phyloP scores from a whole-genome alignment of 1,140 invertebrate genomes.

The Daktulosphaira vitifoliae region DNA sequence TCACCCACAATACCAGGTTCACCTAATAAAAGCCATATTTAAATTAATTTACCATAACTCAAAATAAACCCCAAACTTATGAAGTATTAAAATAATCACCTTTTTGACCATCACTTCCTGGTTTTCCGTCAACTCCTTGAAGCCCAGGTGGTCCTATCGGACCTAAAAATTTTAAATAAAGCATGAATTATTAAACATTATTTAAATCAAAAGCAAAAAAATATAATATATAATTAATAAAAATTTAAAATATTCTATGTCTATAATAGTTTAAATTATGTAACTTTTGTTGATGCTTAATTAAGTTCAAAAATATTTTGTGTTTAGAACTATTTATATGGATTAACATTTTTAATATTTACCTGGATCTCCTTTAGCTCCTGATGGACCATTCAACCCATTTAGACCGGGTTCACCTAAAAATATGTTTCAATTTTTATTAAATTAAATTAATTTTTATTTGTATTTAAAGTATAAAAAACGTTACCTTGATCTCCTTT shows the following conservation, averaged over 20 bases:
- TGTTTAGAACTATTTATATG: too few relatives aligned
- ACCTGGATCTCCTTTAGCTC: constrained; percentile 55
- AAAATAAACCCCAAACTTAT: too few relatives aligned
- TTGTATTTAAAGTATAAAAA: neutral
- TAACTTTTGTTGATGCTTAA: too few relatives aligned
- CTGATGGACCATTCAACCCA: constrained; percentile 57
- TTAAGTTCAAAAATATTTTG: too few relatives aligned
- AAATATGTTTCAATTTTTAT: neutral
- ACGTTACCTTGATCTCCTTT: constrained; percentile 53
- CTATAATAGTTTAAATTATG: too few relatives aligned
- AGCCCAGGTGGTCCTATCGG: constrained; percentile 50
- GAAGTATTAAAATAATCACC: constrained; percentile 44
- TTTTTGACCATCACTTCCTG: constrained; percentile 54
- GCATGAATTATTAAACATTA: neutral
- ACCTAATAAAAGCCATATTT: constrained; percentile 2
- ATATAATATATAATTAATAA: too few relatives aligned
- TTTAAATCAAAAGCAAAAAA: too few relatives aligned
- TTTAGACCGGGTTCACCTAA: constrained; percentile 46
- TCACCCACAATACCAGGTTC: constrained; percentile 43
- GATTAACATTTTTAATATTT: neutral
- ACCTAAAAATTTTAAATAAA: neutral
- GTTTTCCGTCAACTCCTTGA: constrained; percentile 44
- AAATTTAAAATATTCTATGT: too few relatives aligned
- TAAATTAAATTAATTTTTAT: neutral
- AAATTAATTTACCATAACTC: too few relatives aligned